Evolutionary conservation across 1,140 invertebrate species (phyloP).

Genomic region (Goniozus legneri): DNA sequence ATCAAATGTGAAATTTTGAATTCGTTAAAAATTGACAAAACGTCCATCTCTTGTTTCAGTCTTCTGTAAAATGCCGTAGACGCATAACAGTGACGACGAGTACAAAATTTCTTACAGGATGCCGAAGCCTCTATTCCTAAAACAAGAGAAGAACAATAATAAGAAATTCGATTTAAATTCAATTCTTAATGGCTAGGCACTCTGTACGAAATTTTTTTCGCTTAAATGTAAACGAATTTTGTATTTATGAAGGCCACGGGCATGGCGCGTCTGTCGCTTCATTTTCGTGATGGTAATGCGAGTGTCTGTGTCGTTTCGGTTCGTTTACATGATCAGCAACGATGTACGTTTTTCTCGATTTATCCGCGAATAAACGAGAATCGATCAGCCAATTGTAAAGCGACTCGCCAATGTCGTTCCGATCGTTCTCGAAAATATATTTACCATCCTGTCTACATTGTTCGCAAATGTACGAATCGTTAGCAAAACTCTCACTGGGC

Average conservation of each 20-base stretch:
- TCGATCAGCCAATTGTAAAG: slow-evolving; percentile 23
- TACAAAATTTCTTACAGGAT: slow-evolving; percentile 45
- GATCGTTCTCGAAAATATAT: no score
- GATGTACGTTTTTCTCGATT: neutral
- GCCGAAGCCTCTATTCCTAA: slow-evolving; percentile 44
- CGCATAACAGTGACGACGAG: slow-evolving; percentile 12
- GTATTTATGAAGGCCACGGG: no score
- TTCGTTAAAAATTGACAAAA: neutral
- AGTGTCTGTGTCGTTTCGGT: no score
- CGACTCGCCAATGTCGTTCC: slow-evolving; percentile 7
- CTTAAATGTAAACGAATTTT: slow-evolving; percentile 1
- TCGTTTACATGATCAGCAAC: no score
- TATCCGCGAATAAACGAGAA: slow-evolving; percentile 1
- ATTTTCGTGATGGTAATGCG: no score
- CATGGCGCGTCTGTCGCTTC: no score
- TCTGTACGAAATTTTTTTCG: slow-evolving; percentile 30
- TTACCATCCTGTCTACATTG: slow-evolving; percentile 12
- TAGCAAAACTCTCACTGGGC: slow-evolving; percentile 6
- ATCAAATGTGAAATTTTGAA: neutral
- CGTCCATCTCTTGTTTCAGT: neutral
- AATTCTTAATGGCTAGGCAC: slow-evolving; percentile 37
- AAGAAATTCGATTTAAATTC: slow-evolving; percentile 11
- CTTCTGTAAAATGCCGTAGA: no score
- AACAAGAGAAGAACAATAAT: slow-evolving; percentile 31
- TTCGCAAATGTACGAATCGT: slow-evolving; percentile 24